A percentile compares a stretch with the other conserved stretches of the same genome.
Evolutionary conservation across 2,888 invertebrate genomes (phyloP).

Genomic region (Hedychridium roseum): DNA sequence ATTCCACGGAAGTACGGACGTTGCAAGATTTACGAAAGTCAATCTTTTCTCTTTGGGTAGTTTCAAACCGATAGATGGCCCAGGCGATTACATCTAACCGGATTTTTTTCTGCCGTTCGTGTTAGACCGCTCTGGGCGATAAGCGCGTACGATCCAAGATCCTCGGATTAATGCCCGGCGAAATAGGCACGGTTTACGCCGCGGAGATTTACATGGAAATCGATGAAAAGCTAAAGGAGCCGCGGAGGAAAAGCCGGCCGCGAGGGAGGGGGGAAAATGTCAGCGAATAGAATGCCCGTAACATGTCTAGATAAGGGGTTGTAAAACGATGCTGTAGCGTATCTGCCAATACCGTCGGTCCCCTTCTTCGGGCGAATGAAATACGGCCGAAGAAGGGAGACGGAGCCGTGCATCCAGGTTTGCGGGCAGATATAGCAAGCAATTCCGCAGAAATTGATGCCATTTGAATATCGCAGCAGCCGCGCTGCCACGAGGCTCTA

Average conservation of each 20-base stretch:
- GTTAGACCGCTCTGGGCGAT: constrained; percentile 5
- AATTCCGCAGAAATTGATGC: constrained; percentile 59
- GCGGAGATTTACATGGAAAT: constrained; percentile 51
- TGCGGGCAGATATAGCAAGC: constrained; percentile 47
- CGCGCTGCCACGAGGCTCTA: constrained; percentile 32
- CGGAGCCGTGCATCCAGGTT: constrained; percentile 35
- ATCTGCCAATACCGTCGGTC: constrained; percentile 58
- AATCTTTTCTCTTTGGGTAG: too few species aligned
- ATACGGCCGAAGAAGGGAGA: constrained; percentile 4
- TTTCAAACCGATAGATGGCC: background rate
- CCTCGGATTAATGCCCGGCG: constrained; percentile 1
- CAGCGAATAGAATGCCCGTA: constrained; percentile 50
- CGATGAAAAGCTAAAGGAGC: too few species aligned
- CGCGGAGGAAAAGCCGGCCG: constrained; percentile 30
- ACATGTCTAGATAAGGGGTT: constrained; percentile 61
- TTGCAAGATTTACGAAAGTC: too few species aligned
- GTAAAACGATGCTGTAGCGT: constrained; percentile 59
- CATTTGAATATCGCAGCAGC: constrained; percentile 57
- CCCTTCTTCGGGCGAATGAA: constrained; percentile 14
- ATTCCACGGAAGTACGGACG: too few species aligned
- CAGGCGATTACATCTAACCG: too few species aligned
- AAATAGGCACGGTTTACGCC: constrained; percentile 3
- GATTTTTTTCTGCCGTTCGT: constrained; percentile 19
- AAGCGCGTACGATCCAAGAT: background rate
- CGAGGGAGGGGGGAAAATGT: constrained; percentile 27